Evolutionary conservation across 2,888 invertebrate species (phyloP), one percentile per base, ranked within the genome.

Genomic region (Athalia rosae): DNA sequence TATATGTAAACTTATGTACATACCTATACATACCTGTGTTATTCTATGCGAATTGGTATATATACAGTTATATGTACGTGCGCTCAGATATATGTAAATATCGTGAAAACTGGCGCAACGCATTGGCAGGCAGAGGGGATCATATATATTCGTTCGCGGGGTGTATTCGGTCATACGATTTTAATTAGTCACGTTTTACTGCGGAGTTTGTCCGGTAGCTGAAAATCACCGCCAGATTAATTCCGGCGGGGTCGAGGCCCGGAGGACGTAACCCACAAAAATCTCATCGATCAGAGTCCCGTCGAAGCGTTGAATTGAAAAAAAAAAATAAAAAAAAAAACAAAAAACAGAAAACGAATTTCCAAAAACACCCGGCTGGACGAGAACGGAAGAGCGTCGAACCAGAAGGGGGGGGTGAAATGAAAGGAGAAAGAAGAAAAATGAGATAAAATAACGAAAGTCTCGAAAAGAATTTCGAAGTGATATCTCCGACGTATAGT

Each of bases 111-210:
- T 28, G 28, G 28, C 28, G 28, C 28, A 28, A 28, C 28, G 28
- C 28, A 28, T 28, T 28, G 28, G 28, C 28, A 28, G 28, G 28
- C 28, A 28, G 28, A 28, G 28, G n/a, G 28, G 28, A 28, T 28
- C 28, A 28, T 28, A 2, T 28, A 2, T 28, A 28, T 28, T 28
- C 28, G 28, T 28, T 28, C 28, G 28, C 28, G 28, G 28, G 28
- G 28, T 28, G 28, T 28, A 2, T 28, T 28, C 28, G 28, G 28
- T 28, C 28, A 28, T 28, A 48, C 48, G 67, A 67, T 67, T 67
- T 67, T 67, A 67, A 67, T 67, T 67, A 67, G 53, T 67, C 67
- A 67, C 67, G 66, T 48, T 66, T 66, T 66, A 15, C 28, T 53
- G 13, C 45, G 41, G 28, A 8, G 67, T 11, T 3, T 41, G 11